Conservation (phyloP, 2,113 vertebrate species). For the Oncorhynchus mykiss region DNA sequence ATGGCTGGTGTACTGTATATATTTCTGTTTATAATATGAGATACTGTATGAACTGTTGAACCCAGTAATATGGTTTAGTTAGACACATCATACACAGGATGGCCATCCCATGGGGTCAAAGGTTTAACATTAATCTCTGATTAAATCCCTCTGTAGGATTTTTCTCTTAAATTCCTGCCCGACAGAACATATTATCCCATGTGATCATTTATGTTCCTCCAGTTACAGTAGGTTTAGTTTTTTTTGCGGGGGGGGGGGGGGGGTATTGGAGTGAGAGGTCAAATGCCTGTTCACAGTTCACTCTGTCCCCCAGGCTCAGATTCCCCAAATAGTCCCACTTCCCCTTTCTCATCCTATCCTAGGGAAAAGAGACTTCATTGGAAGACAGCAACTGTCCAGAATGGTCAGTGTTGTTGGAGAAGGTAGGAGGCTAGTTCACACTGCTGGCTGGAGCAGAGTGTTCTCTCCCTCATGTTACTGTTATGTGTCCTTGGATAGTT, state of each 20-base stretch:
- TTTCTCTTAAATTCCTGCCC: constrained; percentile 30
- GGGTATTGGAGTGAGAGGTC: constrained; percentile 32
- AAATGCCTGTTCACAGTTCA: constrained; percentile 30
- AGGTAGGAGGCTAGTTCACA: constrained; percentile 12
- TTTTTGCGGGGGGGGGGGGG: neutral
- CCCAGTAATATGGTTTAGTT: neutral
- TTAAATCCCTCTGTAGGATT: constrained; percentile 50
- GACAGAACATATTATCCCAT: constrained; percentile 21
- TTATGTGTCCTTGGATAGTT: constrained; percentile 40
- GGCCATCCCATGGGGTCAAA: constrained; percentile 5
- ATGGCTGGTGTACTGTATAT: neutral
- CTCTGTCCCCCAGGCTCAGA: constrained; percentile 26
- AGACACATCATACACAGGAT: constrained; percentile 18
- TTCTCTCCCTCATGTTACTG: constrained; percentile 12
- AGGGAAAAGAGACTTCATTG: constrained; percentile 23
- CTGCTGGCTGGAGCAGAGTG: constrained; percentile 19
- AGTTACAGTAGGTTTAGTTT: constrained; percentile 18
- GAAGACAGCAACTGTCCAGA: constrained; percentile 5
- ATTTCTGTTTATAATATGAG: neutral
- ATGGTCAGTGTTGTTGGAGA: constrained; percentile 27
- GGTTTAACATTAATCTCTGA: constrained; percentile 45
- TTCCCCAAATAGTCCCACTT: constrained; percentile 26
- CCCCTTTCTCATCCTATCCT: neutral
- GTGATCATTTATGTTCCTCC: constrained; percentile 36
- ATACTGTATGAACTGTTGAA: neutral